Evolutionary conservation across 2,888 invertebrate genomes (phyloP).

Genomic region (Panorpa germanica): DNA sequence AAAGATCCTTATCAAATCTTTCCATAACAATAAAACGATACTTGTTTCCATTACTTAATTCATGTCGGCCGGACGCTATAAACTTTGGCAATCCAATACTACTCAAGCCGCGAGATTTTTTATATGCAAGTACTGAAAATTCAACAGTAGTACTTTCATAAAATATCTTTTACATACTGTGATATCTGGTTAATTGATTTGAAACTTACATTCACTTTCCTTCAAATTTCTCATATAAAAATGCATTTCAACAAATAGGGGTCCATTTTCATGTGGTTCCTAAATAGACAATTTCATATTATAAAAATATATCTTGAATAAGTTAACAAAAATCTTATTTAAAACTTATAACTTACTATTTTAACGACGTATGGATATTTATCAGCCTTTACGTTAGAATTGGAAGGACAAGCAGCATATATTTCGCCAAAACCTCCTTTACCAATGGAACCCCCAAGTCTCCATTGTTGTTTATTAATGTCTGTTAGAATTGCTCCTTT

Average conservation of each 20-base stretch:
- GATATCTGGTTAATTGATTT: constrained; percentile 10
- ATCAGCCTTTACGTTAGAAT: constrained; percentile 28
- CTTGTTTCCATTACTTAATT: constrained; percentile 43
- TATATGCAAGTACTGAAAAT: constrained; percentile 49
- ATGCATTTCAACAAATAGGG: constrained; percentile 84
- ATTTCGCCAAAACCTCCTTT: constrained; percentile 90
- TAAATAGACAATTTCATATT: constrained; percentile 20
- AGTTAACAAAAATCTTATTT: constrained; percentile 4
- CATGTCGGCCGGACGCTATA: constrained; percentile 69
- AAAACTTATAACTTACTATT: constrained; percentile 41
- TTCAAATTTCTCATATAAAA: constrained; percentile 68
- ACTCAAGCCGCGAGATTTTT: constrained; percentile 41
- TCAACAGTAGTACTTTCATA: constrained; percentile 6
- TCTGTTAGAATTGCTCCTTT: constrained; percentile 62
- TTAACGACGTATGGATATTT: constrained; percentile 54
- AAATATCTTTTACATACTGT: constrained; percentile 4
- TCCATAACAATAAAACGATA: constrained; percentile 85
- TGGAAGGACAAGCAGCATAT: constrained; percentile 55
- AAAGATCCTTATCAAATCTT: constrained; percentile 70
- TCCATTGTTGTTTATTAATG: constrained; percentile 62
- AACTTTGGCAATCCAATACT: constrained; percentile 71
- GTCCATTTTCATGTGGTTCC: constrained; percentile 87
- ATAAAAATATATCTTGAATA: constrained; percentile 8
- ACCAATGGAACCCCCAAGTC: constrained; percentile 71
- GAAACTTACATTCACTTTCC: constrained; percentile 45